Evolutionary conservation across 2,888 invertebrate species (phyloP).

Genomic region (Strigamia maritima): DNA sequence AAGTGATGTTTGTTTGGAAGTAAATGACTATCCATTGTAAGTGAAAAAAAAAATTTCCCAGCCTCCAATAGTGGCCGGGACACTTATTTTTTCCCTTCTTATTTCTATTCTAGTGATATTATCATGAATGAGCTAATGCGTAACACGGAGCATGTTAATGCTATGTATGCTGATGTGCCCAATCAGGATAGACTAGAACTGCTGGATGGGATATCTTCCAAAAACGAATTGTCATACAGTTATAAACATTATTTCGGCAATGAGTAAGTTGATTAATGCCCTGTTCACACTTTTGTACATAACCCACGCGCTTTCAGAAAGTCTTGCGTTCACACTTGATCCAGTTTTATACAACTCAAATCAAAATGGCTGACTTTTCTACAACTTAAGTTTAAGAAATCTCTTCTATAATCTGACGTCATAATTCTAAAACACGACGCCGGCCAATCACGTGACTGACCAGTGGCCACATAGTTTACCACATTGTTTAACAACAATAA

Average conservation of each 20-base stretch:
- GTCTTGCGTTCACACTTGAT: too few species aligned
- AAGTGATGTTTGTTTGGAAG: conserved; percentile 62
- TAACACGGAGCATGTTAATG: conserved; percentile 65
- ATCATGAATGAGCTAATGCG: conserved; percentile 50
- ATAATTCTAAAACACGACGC: too few species aligned
- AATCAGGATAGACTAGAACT: conserved; percentile 59
- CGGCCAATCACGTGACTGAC: too few species aligned
- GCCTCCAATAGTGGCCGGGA: too few species aligned
- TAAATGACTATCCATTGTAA: conserved; percentile 74
- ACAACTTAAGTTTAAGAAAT: too few species aligned
- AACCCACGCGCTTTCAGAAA: too few species aligned
- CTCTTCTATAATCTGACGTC: too few species aligned
- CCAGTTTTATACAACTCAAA: too few species aligned
- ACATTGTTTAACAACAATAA: too few species aligned
- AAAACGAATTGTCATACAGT: conserved; percentile 55
- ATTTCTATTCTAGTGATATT: conserved; percentile 55
- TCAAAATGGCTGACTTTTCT: too few species aligned
- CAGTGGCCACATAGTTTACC: too few species aligned
- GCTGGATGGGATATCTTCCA: conserved; percentile 60
- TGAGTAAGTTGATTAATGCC: conserved; percentile 5
- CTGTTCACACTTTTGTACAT: too few species aligned
- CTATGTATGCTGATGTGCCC: conserved; percentile 65
- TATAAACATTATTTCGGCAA: conserved; percentile 50
- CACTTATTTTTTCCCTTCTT: background rate
- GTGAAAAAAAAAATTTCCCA: conserved; percentile 47